Base-by-base conservation (phyloP, 2,888 invertebrate genomes). In the Capitulum mitella region DNA sequence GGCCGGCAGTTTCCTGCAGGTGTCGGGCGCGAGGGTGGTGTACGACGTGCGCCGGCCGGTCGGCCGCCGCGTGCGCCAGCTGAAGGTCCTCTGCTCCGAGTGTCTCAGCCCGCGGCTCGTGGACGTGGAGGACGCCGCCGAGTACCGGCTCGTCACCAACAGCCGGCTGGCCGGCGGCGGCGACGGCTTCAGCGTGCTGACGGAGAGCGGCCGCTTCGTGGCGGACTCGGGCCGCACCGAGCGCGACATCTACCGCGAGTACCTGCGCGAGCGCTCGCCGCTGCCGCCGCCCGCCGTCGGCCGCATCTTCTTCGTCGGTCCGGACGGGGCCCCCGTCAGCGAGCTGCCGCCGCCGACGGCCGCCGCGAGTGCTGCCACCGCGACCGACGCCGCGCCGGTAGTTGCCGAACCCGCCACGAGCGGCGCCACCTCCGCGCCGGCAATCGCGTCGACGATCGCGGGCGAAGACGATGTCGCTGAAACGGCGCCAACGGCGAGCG, bases 111-210 rank as follows among this genome's bases (percentile, higher is more conserved):
- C 64, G 64, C 64, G 64, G 19, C 34, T 34, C 64, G 32, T 16
- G 34, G 32, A 32, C 34, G 64, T 64, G 12, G 34, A 6, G 34
- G 34, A 16, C 64, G 34, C 16, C 34, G 34, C 12, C 34, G 16
- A 34, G 64, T 64, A 64, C 64, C 64, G 64, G 34, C 64, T 64
- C 34, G 64, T 64, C 34, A 64, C 64, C 64, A 64, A 3, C 64
- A 64, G 64, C 64, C 16, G 34, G 34, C 64, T 64, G 64, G 34
- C 64, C 34, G 22, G 19, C 64, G 34, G 64, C 34, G 64, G 64
- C 0, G 29, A 61, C 61, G 61, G 61, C 29, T 32, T 29, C 61
- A 5, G 16, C 16, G 64, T 64, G 64, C 16, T 64, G 16, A 5
- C 32, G 34, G n/a, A 5, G 16, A 32, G 5, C 19, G 16, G 34